These are phyloP conservation scores for Zaprionus taronus DNA, from an alignment of 1,140 invertebrate genomes.

Conservation along the genomic window DNA sequence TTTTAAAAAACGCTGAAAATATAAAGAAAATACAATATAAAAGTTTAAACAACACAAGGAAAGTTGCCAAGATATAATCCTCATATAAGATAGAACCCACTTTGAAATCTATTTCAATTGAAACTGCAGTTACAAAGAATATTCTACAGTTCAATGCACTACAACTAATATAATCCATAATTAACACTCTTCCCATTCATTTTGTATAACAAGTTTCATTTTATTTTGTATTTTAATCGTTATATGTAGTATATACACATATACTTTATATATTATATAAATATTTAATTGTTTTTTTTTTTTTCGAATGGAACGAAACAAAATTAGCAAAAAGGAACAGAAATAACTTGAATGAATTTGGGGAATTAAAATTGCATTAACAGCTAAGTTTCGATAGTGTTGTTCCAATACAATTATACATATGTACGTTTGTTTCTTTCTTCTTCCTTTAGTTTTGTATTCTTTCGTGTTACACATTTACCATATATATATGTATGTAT, in stretches of 20 bases:
- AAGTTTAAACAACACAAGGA: too few species aligned
- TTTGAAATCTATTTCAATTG: too few species aligned
- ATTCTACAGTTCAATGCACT: too few species aligned
- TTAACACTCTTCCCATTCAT: neutral
- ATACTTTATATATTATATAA: slow-evolving; percentile 50
- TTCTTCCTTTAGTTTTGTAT: slow-evolving; percentile 37
- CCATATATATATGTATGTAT: neutral
- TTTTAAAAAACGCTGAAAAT: too few species aligned
- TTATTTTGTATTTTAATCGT: slow-evolving; percentile 74
- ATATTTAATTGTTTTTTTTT: slow-evolving; percentile 55
- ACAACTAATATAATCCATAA: too few species aligned
- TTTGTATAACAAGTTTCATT: slow-evolving; percentile 80
- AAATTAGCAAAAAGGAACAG: slow-evolving; percentile 32
- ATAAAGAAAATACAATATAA: too few species aligned
- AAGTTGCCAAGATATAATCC: too few species aligned
- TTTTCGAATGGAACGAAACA: slow-evolving; percentile 61
- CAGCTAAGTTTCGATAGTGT: slow-evolving; percentile 53
- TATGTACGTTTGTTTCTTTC: slow-evolving; percentile 32
- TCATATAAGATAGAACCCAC: too few species aligned
- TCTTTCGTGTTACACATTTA: slow-evolving; percentile 6
- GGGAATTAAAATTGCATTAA: slow-evolving; percentile 53
- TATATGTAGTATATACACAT: slow-evolving; percentile 59
- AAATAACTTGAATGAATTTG: slow-evolving; percentile 29
- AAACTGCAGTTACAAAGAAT: too few species aligned
- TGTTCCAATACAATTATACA: slow-evolving; percentile 50